Base-by-base conservation (phyloP, 2,797 vertebrate species). In the Sphenodon punctatus region DNA sequence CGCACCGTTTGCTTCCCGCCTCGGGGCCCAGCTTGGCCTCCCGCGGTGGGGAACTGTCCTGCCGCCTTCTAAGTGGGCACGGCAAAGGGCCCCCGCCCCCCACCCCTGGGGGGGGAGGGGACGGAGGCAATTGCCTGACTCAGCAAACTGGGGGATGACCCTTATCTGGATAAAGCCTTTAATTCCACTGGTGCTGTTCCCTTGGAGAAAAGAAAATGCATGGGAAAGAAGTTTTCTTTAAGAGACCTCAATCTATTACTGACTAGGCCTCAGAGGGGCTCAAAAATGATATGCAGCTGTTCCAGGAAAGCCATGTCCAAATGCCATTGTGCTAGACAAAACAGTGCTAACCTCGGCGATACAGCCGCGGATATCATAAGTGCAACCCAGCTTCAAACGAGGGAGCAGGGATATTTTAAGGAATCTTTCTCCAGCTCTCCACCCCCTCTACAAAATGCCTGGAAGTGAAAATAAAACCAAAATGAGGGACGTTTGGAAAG, bases 311-410 rank as follows among this genome's bases (percentile, higher is more conserved):
- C 45, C 45, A 84, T 69, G 70, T 85, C 88, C 82, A 84, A 58
- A 86, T 85, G 67, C 48, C 73, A 81, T 80, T 79, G 77, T 78
- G 36, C 84, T 82, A 90, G 90, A 86, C 85, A 82, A 86, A 92
- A 92, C 87, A 89, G 85, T 74, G 73, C 77, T 75, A 76, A 68
- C 77, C 42, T 66, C 79, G 34, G 25, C 76, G 70, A 78, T 73
- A 38, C 63, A 68, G 76, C 67, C n/a, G n/a, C n/a, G n/a, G n/a
- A n/a, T n/a, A n/a, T n/a, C n/a, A n/a, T n/a, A n/a, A n/a, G n/a
- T n/a, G n/a, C n/a, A n/a, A n/a, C n/a, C n/a, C n/a, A 46, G 49
- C 38, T 49, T 45, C 63, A 67, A 38, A n/a, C 15, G 58, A 72
- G 19, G 23, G 19, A 81, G 39, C 12, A 68, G 48, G 39, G 42